Conservation (phyloP, 2,113 vertebrate species). For the Cyprinus carpio region DNA sequence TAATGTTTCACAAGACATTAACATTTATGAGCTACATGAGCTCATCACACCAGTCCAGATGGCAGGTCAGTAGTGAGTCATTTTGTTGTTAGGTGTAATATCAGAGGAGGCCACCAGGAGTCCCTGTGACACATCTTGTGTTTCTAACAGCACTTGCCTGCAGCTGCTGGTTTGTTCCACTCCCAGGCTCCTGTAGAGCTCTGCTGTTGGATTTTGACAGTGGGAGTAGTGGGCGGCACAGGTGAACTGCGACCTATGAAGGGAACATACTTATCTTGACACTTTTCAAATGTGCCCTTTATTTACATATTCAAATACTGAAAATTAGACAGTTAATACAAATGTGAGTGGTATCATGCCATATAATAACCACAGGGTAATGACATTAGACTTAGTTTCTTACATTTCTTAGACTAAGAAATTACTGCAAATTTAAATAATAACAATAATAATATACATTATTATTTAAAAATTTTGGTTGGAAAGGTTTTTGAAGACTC, state of each 20-base stretch:
- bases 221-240: slow-evolving; percentile 81
- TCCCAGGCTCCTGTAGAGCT: slow-evolving; percentile 89
- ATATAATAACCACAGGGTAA: background rate
- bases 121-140: background rate
- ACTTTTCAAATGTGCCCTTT: background rate
- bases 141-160: slow-evolving; percentile 61
- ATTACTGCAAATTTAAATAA: background rate
- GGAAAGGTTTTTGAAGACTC: too few relatives aligned
- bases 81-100: slow-evolving; percentile 21
- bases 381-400: background rate
- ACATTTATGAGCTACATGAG: slow-evolving; percentile 2
- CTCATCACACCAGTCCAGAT: slow-evolving; percentile 23
- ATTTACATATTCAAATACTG: background rate
- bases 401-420: background rate
- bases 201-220: slow-evolving; percentile 91
- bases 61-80: slow-evolving; percentile 10
- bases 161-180: slow-evolving; percentile 83
- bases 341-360: background rate
- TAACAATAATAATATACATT: too few relatives aligned
- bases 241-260: slow-evolving; percentile 75
- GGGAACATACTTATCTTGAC: background rate
- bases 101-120: slow-evolving; percentile 41
- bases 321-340: background rate
- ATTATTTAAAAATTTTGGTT: too few relatives aligned
- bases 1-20: background rate